These are phyloP conservation scores for Hypanus sabinus DNA, from an alignment of 2,113 vertebrate species.

Conservation along the genomic window DNA sequence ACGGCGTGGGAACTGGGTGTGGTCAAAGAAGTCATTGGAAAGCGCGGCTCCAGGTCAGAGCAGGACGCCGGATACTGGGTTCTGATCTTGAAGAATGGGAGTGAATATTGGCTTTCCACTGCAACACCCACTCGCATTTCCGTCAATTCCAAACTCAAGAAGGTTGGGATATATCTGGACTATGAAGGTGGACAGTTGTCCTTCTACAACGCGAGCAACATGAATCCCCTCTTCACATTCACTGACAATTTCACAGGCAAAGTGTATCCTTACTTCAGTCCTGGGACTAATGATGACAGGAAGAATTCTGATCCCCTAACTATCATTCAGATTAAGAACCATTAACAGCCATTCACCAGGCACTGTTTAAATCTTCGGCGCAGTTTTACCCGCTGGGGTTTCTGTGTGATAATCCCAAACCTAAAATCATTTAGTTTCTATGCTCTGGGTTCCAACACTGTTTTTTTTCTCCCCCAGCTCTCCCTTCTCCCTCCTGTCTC, in stretches of 20 bases:
- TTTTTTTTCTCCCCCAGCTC: background rate
- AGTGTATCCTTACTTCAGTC: constrained; percentile 71
- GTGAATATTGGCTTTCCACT: constrained; percentile 58
- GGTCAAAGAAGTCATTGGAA: constrained; percentile 56
- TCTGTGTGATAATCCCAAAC: background rate
- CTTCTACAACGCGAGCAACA: constrained; percentile 66
- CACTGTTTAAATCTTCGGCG: background rate
- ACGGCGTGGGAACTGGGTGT: constrained; percentile 78
- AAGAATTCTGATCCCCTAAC: background rate
- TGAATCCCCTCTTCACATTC: constrained; percentile 69
- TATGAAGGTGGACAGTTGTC: constrained; percentile 61
- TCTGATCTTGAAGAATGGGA: constrained; percentile 58
- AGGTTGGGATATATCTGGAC: constrained; percentile 68
- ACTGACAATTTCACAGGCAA: constrained; percentile 50
- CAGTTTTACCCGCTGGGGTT: background rate
- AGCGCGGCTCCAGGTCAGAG: constrained; percentile 60
- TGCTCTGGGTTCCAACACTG: background rate
- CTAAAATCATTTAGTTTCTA: background rate
- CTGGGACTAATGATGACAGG: background rate
- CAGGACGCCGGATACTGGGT: constrained; percentile 72
- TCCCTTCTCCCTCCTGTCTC: too few species aligned
- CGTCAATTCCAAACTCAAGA: constrained; percentile 43
- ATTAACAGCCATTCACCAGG: background rate
- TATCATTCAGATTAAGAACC: background rate
- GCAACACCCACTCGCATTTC: constrained; percentile 58